These are phyloP conservation scores for Trichosurus vulpecula DNA, from an alignment of 2,797 vertebrate genomes.

Conservation along the genomic window DNA sequence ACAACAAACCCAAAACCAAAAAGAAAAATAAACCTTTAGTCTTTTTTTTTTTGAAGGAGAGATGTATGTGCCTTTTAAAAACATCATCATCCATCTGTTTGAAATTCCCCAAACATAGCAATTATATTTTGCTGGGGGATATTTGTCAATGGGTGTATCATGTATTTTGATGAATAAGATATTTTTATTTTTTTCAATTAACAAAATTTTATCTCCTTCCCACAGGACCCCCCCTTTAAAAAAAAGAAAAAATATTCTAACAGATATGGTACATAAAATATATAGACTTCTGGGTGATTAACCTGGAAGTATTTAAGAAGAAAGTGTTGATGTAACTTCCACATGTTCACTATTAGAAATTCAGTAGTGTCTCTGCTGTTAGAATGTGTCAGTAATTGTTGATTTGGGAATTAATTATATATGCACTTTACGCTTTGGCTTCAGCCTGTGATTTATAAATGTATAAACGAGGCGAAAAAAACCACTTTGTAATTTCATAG, in stretches of 20 bases:
- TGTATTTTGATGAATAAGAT: not conserved
- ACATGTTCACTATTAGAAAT: not conserved
- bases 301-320: not conserved
- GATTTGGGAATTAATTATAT: conserved; percentile 13
- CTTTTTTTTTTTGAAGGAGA: not conserved
- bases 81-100: not conserved
- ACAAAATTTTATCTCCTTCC: not conserved
- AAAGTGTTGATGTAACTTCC: not conserved
- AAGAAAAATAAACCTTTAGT: not conserved
- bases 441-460: conserved; percentile 23
- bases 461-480: conserved; percentile 11
- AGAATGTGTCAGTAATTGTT: conserved; percentile 8
- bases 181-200: not conserved
- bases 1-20: not conserved
- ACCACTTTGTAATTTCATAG: conserved; percentile 20
- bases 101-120: not conserved
- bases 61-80: not conserved
- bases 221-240: not conserved
- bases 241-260: not conserved
- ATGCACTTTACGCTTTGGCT: conserved; percentile 5
- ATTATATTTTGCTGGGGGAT: not conserved
- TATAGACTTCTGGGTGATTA: not conserved
- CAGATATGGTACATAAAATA: not conserved
- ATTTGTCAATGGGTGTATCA: not conserved
- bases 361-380: not conserved